These are phyloP conservation scores for Amphipoea lucens DNA, from an alignment of 2,888 invertebrate genomes.

Conservation along the genomic window DNA sequence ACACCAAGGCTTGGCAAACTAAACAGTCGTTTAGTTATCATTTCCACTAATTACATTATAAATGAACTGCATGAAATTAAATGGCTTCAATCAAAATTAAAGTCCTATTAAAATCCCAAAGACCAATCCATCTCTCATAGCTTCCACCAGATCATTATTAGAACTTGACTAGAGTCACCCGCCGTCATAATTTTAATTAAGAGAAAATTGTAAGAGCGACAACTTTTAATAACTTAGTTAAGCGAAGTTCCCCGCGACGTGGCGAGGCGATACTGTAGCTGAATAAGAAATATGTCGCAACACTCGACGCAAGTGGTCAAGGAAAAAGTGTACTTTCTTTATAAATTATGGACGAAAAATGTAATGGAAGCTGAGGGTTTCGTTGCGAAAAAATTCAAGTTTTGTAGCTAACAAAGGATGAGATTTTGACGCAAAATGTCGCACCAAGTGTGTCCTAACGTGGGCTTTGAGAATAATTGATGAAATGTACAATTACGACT, in stretches of 20 bases:
- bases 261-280: slow-evolving; percentile 44
- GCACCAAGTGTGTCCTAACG: background rate
- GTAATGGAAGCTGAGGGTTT: background rate
- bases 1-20: too few relatives aligned
- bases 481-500: too few relatives aligned
- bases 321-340: slow-evolving; percentile 21
- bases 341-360: slow-evolving; percentile 8
- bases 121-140: background rate
- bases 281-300: slow-evolving; percentile 41
- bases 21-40: too few relatives aligned
- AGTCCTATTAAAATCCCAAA: background rate
- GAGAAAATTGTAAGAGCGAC: slow-evolving; percentile 66
- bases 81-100: background rate
- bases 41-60: too few relatives aligned
- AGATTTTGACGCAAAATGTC: background rate
- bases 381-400: background rate
- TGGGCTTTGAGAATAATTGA: background rate
- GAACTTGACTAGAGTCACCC: slow-evolving; percentile 58
- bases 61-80: background rate
- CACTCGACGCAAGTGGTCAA: slow-evolving; percentile 33
- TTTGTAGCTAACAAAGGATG: background rate
- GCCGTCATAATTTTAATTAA: slow-evolving; percentile 74
- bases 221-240: slow-evolving; percentile 73
- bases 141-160: slow-evolving; percentile 52
- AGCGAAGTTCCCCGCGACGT: slow-evolving; percentile 61